Evolutionary conservation across 2,888 invertebrate genomes (phyloP).

Genomic region (Hoplodrina blanda): DNA sequence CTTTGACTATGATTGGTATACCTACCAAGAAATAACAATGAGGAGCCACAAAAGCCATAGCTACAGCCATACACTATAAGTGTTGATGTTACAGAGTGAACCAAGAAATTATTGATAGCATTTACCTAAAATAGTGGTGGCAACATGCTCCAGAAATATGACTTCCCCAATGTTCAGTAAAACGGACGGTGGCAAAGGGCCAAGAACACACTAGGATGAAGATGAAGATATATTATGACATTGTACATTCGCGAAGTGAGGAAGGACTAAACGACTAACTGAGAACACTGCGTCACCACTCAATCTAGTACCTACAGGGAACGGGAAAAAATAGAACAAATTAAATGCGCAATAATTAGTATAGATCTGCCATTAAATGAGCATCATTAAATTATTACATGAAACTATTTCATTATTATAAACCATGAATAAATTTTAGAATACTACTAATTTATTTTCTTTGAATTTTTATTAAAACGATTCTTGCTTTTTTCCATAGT

Average conservation of each 20-base stretch:
- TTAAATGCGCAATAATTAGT: neutral
- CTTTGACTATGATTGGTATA: too few species aligned
- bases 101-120: constrained; percentile 51
- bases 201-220: constrained; percentile 57
- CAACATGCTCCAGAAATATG: constrained; percentile 56
- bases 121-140: constrained; percentile 50
- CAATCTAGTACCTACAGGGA: constrained; percentile 11
- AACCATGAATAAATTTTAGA: too few species aligned
- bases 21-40: too few species aligned
- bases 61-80: neutral
- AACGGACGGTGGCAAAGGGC: constrained; percentile 52
- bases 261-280: constrained; percentile 39
- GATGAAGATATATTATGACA: constrained; percentile 60
- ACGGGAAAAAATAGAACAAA: neutral
- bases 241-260: constrained; percentile 48
- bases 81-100: constrained; percentile 8
- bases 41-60: too few species aligned
- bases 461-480: too few species aligned
- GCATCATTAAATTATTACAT: too few species aligned
- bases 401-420: too few species aligned
- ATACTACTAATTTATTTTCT: too few species aligned
- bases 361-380: neutral
- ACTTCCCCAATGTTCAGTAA: constrained; percentile 48
- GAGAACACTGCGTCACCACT: constrained; percentile 35
- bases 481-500: too few species aligned